Conservation (phyloP, 2,888 invertebrate genomes). For the Ecliptopera silaceata region DNA sequence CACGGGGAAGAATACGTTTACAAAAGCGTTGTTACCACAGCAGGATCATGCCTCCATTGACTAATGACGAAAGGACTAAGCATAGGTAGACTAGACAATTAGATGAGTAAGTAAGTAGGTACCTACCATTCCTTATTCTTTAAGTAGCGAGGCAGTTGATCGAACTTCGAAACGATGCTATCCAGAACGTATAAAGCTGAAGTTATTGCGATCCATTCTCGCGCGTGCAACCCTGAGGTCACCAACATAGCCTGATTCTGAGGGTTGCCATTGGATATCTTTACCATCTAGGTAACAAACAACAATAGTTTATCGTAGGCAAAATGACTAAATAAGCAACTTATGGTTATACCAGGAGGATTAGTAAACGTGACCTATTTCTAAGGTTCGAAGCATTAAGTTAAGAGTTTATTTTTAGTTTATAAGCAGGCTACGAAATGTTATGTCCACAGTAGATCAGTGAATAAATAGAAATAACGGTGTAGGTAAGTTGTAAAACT, state of each 20-base stretch:
- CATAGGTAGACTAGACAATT: too few relatives aligned
- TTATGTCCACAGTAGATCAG: background rate
- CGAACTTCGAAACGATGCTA: constrained; percentile 86
- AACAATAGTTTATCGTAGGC: background rate
- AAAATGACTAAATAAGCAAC: too few relatives aligned
- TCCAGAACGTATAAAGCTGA: constrained; percentile 87
- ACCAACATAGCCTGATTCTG: constrained; percentile 85
- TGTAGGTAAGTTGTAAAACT: background rate
- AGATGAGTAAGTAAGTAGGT: background rate
- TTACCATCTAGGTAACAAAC: constrained; percentile 48
- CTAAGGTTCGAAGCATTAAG: too few relatives aligned
- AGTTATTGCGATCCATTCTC: constrained; percentile 92
- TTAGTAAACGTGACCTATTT: too few relatives aligned
- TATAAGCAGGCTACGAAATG: too few relatives aligned
- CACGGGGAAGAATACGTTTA: too few relatives aligned
- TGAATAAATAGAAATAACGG: background rate
- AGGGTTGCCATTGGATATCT: constrained; percentile 85
- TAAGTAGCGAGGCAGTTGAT: constrained; percentile 83
- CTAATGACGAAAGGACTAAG: too few relatives aligned
- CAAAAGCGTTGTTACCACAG: too few relatives aligned
- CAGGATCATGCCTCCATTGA: too few relatives aligned
- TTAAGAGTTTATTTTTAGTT: too few relatives aligned
- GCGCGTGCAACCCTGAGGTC: constrained; percentile 90
- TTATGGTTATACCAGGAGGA: too few relatives aligned
- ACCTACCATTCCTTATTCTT: constrained; percentile 88